These are phyloP conservation scores for Melanotaenia boesemani DNA, from an alignment of 2,797 vertebrate species.

Conservation along the genomic window DNA sequence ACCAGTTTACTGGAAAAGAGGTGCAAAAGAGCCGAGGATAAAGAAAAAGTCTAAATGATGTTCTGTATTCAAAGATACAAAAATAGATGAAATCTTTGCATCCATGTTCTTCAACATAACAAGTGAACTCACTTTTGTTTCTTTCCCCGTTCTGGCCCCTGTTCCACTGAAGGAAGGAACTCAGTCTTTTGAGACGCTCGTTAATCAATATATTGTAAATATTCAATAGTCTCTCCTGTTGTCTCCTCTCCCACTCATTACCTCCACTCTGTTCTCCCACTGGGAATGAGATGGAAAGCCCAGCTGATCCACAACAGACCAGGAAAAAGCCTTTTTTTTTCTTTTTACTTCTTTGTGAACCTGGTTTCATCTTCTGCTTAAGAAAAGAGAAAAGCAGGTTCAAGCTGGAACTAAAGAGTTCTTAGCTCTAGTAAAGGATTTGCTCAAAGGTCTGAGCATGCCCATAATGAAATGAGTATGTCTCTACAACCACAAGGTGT, in stretches of 20 bases:
- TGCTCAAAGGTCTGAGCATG: neutral
- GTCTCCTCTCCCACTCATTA: constrained; percentile 33
- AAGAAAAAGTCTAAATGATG: no score
- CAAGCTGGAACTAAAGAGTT: no score
- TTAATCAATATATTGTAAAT: neutral
- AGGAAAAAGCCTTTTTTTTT: neutral
- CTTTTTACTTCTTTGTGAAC: constrained; percentile 12
- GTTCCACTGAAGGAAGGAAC: constrained; percentile 58
- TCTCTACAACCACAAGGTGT: no score
- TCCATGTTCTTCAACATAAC: no score
- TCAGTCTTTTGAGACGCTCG: neutral
- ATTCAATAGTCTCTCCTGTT: neutral
- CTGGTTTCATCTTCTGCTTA: constrained; percentile 12
- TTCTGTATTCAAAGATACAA: no score
- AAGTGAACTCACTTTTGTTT: no score
- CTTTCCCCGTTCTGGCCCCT: constrained; percentile 37
- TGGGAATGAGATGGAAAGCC: constrained; percentile 51
- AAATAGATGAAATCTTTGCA: no score
- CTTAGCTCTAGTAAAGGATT: no score
- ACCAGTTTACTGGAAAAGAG: no score
- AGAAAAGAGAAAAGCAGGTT: neutral
- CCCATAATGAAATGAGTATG: neutral
- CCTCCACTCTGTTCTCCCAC: constrained; percentile 21
- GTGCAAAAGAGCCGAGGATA: no score
- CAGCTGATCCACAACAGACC: constrained; percentile 43